Conservation (phyloP, 2,113 vertebrate genomes). For the Oxyura jamaicensis region DNA sequence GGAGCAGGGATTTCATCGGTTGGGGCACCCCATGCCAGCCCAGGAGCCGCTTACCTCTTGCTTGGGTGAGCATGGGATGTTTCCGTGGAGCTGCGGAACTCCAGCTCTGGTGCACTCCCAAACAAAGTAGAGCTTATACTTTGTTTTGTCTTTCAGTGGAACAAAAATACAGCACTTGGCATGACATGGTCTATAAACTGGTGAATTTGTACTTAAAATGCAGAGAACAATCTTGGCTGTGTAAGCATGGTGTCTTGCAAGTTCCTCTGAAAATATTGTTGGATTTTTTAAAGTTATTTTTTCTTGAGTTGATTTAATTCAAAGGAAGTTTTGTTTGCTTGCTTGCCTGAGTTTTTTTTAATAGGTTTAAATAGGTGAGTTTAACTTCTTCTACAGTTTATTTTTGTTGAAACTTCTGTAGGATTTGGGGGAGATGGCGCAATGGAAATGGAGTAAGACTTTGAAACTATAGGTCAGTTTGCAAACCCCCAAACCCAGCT, state of each 20-base stretch:
- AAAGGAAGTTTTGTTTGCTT: constrained; percentile 40
- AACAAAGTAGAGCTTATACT: background rate
- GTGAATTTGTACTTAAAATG: background rate
- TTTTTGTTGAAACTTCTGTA: background rate
- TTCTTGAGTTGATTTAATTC: constrained; percentile 43
- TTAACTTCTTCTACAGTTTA: constrained; percentile 20
- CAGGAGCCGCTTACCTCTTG: background rate
- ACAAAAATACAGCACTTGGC: background rate
- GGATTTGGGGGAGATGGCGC: background rate
- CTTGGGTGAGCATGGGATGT: background rate
- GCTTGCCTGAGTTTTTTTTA: background rate
- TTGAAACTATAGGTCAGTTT: background rate
- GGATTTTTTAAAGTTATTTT: constrained; percentile 25
- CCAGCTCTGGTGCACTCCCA: constrained; percentile 23
- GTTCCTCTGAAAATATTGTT: constrained; percentile 13
- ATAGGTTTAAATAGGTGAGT: constrained; percentile 18
- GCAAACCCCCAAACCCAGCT: background rate
- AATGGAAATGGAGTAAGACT: background rate
- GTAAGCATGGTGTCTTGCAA: background rate
- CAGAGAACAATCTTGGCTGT: background rate
- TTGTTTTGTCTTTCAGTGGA: constrained; percentile 54
- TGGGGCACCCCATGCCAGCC: accelerated
- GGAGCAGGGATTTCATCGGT: accelerated
- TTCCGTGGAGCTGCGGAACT: background rate
- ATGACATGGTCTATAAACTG: constrained; percentile 9